Evolutionary conservation across 2,888 invertebrate species (phyloP), one percentile per base, ranked within the genome.

Genomic region (Seladonia tumulorum): DNA sequence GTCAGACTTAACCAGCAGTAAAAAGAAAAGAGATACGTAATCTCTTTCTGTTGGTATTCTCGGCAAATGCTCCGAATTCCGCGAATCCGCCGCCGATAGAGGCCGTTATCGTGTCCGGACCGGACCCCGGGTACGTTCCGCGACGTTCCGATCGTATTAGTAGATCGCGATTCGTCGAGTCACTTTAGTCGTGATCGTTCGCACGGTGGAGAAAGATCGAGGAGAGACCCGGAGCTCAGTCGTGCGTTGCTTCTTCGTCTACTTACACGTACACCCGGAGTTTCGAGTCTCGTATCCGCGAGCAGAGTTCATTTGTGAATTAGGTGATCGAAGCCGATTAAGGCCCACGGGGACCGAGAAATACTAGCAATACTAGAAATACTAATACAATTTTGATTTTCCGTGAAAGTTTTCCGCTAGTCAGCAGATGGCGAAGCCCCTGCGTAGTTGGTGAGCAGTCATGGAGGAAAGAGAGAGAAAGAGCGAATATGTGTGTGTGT

Each of bases 371-470:
- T 29, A n/a, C n/a, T n/a, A n/a, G n/a, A n/a, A n/a, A n/a, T n/a
- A n/a, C n/a, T n/a, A n/a, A n/a, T n/a, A n/a, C n/a, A n/a, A 39
- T 18, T 53, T 16, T 16, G 49, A 18, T 72, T 76, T 45, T 76
- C 16, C 75, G 79, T 73, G 66, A 68, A 81, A 75, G 82, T 76
- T 82, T 57, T 53, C 35, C 66, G 42, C 83, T 14, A 74, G 76
- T 79, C 47, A 3, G 53, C 66, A 76, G 47, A 82, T 83, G 66
- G 85, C 80, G 79, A 74, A 42, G 68, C 39, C 42, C 60, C 35
- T 25, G 57, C 53, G 53, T 45, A 53, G 22, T 42, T 49, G n/a
- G 49, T 10, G 76, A 76, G 35, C n/a, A 25, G 60, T 60, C n/a
- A 60, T 60, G 60, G 25, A 25, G 5, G 14, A 78, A 63, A 49